These are phyloP conservation scores for Pelosia muscerda DNA, from an alignment of 2,888 invertebrate genomes.

Conservation along the genomic window DNA sequence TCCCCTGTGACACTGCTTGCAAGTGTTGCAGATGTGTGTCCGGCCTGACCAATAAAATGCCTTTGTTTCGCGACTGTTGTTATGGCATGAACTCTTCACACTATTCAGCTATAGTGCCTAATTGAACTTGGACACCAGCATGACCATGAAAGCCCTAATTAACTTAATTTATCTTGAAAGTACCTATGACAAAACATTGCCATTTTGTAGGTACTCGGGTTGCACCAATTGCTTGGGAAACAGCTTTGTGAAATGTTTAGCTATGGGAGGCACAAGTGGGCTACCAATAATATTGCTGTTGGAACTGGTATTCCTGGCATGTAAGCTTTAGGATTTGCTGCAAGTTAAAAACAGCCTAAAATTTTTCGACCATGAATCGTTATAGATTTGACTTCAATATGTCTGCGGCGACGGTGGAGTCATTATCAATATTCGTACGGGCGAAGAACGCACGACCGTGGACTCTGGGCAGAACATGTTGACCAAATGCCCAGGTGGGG, in stretches of 20 bases:
- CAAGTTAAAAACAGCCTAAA: neutral
- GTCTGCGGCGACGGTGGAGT: no score
- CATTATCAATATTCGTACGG: no score
- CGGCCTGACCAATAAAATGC: neutral
- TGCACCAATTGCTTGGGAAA: neutral
- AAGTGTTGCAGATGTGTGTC: no score
- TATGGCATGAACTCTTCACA: neutral
- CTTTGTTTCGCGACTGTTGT: neutral
- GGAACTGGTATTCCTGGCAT: neutral
- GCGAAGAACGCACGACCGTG: no score
- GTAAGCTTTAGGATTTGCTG: neutral
- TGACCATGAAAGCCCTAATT: neutral
- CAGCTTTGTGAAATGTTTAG: neutral
- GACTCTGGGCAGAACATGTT: no score
- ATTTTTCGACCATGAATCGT: neutral
- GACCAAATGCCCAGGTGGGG: no score
- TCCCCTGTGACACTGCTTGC: no score
- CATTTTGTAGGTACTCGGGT: neutral
- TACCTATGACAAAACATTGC: neutral
- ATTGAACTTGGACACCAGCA: neutral
- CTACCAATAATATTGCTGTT: neutral
- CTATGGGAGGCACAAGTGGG: neutral
- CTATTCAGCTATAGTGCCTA: neutral
- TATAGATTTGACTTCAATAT: neutral
- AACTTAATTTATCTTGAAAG: neutral